Conservation (phyloP, 2,888 invertebrate species). For the Pelosia muscerda region DNA sequence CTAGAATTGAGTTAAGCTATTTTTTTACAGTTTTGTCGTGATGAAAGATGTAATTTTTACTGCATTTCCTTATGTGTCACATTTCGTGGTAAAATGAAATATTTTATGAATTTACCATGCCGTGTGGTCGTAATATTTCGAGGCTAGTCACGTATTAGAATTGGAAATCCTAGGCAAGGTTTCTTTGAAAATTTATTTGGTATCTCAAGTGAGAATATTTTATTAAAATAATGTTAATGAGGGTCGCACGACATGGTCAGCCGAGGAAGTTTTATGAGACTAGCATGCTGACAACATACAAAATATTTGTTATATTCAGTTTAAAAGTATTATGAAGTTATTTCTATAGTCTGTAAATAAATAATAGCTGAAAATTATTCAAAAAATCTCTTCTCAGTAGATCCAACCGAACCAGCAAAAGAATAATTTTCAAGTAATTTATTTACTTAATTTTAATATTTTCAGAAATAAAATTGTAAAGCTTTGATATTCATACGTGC, state of each 20-base stretch:
- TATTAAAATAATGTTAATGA: constrained; percentile 1
- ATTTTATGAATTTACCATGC: constrained; percentile 10
- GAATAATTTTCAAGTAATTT: too few species aligned
- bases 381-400: too few species aligned
- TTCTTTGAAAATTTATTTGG: neutral
- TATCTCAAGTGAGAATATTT: neutral
- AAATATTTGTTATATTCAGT: too few species aligned
- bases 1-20: neutral
- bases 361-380: too few species aligned
- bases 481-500: too few species aligned
- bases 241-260: neutral
- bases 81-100: constrained; percentile 27
- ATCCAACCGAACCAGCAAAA: too few species aligned
- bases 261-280: neutral
- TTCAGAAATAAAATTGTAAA: too few species aligned
- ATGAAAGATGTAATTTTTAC: constrained; percentile 24
- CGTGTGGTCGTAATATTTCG: neutral
- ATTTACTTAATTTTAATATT: too few species aligned
- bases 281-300: neutral
- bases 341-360: too few species aligned
- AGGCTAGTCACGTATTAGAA: constrained; percentile 11
- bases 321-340: too few species aligned
- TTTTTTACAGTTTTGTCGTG: neutral
- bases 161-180: neutral
- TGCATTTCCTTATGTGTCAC: constrained; percentile 32